Evolutionary conservation across 30 jellyfish, hydroid and myxozoan species (phyloP), one percentile per base, ranked within the genome.

Genomic region (Sanderia malayensis): DNA sequence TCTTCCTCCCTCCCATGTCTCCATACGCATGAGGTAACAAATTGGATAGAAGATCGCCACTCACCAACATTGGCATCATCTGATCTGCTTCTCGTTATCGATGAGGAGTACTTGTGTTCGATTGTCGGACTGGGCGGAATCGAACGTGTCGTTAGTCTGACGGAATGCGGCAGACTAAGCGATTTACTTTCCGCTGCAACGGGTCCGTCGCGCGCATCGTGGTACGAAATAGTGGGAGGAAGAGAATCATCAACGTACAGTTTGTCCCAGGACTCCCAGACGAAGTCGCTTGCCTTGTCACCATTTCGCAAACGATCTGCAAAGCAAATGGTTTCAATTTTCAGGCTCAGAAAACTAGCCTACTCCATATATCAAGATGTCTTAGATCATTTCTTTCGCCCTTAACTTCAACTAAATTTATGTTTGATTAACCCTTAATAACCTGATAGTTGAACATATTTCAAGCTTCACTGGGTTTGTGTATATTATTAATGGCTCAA

Each of bases 51-150:
- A 61, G 27, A 31, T 19, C 29, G 7, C 6, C 7, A 32, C 97
- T 61, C 60, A 89, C 97, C 95, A 47, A 89, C 83, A 74, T 89
- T 76, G n/a, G 94, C 97, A 26, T 89, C 97, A 44, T 89, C 95
- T 1, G 97, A 89, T 31, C 70, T 76, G 49, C 97, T 89, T 28
- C 95, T 62, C 10, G 97, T 73, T 28, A 89, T 82, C 18, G 86
- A 60, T 34, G 73, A 88, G 22, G 75, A 72, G 31, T 57, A 67
- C 31, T 33, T 53, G 1, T 86, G 52, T 18, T 33, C 53, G 18
- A 86, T 69, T 0, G 57, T 83, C 15, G 97, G 97, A 33, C 97
- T 89, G 9, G 94, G 97, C 17, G 97, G 97, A 17, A 81, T 82
- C 6, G 97, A 89, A 0, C 92, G 73, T 46, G 95, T 73, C 0